Evolutionary conservation across 2,113 vertebrate genomes (phyloP).

Genomic region (Connochaetes taurinus): DNA sequence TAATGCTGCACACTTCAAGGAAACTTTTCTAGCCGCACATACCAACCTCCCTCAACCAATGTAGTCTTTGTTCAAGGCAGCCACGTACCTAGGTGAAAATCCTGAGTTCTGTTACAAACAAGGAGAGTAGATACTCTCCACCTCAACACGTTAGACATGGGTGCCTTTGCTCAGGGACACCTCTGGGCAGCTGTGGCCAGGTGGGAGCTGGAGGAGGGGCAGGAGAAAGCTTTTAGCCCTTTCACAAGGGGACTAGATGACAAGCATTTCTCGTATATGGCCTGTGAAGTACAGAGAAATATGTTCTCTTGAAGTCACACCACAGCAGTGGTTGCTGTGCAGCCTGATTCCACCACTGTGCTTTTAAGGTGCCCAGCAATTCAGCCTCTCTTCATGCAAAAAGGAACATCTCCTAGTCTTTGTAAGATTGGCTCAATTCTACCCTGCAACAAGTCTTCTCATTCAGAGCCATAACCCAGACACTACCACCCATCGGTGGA

Average conservation of each 20-base stretch:
- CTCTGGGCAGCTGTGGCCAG: background rate
- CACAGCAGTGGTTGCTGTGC: background rate
- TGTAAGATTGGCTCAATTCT: background rate
- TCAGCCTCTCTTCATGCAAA: background rate
- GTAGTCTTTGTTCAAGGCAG: background rate
- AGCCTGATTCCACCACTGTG: background rate
- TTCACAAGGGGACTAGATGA: background rate
- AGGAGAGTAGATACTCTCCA: background rate
- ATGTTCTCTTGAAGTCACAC: background rate
- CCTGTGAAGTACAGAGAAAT: background rate
- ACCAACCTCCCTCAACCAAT: background rate
- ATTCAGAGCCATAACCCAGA: background rate
- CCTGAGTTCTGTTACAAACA: background rate
- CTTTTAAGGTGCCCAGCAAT: background rate
- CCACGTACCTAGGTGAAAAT: background rate
- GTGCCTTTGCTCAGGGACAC: background rate
- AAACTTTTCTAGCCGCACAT: background rate
- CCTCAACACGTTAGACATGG: background rate
- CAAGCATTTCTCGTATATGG: background rate
- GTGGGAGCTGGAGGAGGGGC: background rate
- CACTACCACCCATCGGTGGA: fast-evolving
- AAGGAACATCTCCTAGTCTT: background rate
- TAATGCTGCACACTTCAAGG: background rate
- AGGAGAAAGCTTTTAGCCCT: background rate
- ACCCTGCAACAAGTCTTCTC: background rate